phyloP scores from a whole-genome alignment of 2,113 vertebrate species.

The Sinocyclocheilus anshuiensis region DNA sequence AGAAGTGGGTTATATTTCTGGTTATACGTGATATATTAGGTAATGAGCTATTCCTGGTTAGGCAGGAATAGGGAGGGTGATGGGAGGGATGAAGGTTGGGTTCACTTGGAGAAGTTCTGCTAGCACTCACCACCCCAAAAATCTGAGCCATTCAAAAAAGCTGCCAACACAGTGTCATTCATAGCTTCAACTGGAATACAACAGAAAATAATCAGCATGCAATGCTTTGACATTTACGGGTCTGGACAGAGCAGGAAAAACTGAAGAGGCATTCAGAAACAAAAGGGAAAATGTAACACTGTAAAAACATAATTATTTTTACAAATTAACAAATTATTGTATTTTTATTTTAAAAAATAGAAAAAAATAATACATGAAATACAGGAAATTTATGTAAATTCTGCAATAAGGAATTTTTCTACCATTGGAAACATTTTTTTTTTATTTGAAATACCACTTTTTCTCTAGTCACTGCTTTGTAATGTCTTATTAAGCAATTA shows the following conservation, averaged over 20 bases:
- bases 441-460: too few species aligned
- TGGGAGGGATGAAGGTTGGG: slow-evolving; percentile 56
- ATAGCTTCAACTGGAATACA: slow-evolving; percentile 95
- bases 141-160: slow-evolving; percentile 96
- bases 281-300: neutral
- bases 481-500: too few species aligned
- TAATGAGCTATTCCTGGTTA: slow-evolving; percentile 74
- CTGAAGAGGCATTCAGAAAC: neutral
- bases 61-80: slow-evolving; percentile 54
- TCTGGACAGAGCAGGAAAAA: neutral
- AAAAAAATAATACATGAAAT: too few species aligned
- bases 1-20: slow-evolving; percentile 13
- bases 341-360: too few species aligned
- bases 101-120: slow-evolving; percentile 63
- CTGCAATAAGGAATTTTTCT: too few species aligned
- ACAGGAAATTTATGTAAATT: too few species aligned
- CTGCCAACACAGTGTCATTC: slow-evolving; percentile 93
- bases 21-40: slow-evolving; percentile 67
- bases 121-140: slow-evolving; percentile 94
- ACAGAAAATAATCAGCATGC: slow-evolving; percentile 86
- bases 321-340: too few species aligned
- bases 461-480: too few species aligned
- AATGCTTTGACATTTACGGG: slow-evolving; percentile 45
- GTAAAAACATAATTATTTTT: neutral
- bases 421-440: too few species aligned